Evolutionary conservation across 2,888 invertebrate genomes (phyloP), one percentile per base, ranked within the genome.

Genomic region (Tribolium freemani): DNA sequence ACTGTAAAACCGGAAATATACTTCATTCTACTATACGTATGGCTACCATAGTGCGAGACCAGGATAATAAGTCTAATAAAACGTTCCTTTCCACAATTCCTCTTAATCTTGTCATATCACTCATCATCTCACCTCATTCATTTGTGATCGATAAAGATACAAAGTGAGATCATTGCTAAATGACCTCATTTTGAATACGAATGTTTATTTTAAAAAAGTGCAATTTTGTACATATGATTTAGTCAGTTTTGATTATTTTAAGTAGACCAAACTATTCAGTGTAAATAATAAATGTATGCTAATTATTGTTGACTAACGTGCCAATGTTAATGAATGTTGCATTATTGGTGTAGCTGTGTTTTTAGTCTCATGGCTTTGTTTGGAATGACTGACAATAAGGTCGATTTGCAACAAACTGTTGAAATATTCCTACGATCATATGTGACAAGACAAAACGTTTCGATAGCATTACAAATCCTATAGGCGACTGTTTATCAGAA

Each of bases 21-120:
- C 71, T 71, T 71, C 71, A 58, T 66, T 69, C 64, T 64, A 71
- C 64, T 57, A 71, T 71, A 71, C 71, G 71, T 71, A 71, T 54
- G 16, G 16, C 16, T 16, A 16, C 16, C 16, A 16, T 16, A 16
- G 16, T 1, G 48, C 67, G 54, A 54, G 10, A 54, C n/a, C 46
- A 53, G 30, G 21, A 10, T 21, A 66, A 26, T 5, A 26, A 26
- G 26, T 26, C 26, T 26, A 26, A 45, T 45, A 61, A 11, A 38
- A 45, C 31, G 46, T 60, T 63, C 31, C 50, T 48, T 67, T 57
- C 30, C 30, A 60, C 45, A 63, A 50, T 51, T 58, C 44, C 45
- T 58, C 45, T 50, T 63, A 63, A 50, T 44, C n/a, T 48, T 56
- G 48, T 67, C 67, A 67, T 67, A 67, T 67, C 67, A 16, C 16